A percentile compares a stretch with the other conserved stretches of the same genome.
These are phyloP conservation scores for Trichopria drosophilae DNA, from an alignment of 2,888 invertebrate species.

Conservation along the genomic window DNA sequence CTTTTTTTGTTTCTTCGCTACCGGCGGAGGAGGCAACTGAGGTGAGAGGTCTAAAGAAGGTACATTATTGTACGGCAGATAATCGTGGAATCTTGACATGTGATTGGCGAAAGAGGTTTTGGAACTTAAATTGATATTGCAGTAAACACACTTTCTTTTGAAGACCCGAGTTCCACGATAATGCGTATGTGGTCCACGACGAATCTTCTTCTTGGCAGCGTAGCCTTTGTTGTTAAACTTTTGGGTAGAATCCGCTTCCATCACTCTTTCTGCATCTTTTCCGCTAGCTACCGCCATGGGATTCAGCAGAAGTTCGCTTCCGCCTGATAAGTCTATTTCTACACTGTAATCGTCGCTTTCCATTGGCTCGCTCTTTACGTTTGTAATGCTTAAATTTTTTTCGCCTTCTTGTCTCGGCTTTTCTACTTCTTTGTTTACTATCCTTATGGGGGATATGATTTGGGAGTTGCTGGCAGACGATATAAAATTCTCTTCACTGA, in stretches of 20 bases:
- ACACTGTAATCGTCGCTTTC: conserved; percentile 44
- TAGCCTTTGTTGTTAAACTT: conserved; percentile 31
- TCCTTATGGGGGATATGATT: not conserved
- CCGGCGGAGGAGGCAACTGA: conserved; percentile 22
- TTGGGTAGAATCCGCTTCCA: conserved; percentile 52
- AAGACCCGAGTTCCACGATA: conserved; percentile 46
- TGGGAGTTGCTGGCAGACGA: not conserved
- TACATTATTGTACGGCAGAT: no score
- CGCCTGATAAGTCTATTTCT: conserved; percentile 43
- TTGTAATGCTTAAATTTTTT: conserved; percentile 55
- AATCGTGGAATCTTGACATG: conserved; percentile 50
- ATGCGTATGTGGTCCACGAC: conserved; percentile 50
- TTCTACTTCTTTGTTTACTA: not conserved
- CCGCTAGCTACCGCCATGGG: conserved; percentile 40
- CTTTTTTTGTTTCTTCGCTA: conserved; percentile 16
- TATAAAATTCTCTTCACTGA: conserved; percentile 11
- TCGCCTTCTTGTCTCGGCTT: not conserved
- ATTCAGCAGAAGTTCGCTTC: conserved; percentile 45
- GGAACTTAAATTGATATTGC: conserved; percentile 52
- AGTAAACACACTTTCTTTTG: conserved; percentile 50
- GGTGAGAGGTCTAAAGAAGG: no score
- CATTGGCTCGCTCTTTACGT: conserved; percentile 61
- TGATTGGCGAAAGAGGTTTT: conserved; percentile 50
- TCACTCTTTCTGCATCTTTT: conserved; percentile 36
- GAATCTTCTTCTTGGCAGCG: conserved; percentile 39